Percentiles rank a stretch among this genome's conserved stretches.
Conservation (phyloP, 2,113 vertebrate species). For the Muscicapa adusta region DNA sequence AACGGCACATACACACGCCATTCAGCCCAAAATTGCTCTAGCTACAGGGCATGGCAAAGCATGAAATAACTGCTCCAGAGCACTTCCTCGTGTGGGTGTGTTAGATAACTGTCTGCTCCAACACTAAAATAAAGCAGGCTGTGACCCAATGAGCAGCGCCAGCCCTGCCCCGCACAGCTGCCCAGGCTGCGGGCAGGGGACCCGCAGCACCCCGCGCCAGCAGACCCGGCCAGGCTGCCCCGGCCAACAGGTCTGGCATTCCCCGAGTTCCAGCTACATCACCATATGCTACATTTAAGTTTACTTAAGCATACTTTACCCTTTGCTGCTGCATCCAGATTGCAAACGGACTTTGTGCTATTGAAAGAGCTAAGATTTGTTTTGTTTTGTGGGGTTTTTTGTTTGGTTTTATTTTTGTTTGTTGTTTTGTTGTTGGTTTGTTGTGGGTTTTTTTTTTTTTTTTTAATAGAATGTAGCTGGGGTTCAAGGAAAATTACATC, state of each 20-base stretch:
- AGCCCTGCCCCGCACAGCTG: constrained; percentile 39
- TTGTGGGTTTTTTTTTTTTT: too few species aligned
- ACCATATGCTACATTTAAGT: constrained; percentile 46
- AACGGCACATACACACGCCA: constrained; percentile 54
- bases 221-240: neutral
- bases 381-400: neutral
- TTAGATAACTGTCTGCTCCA: constrained; percentile 78
- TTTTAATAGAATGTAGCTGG: constrained; percentile 7
- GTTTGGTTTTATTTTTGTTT: too few species aligned
- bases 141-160: constrained; percentile 6
- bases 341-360: constrained; percentile 20
- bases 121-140: constrained; percentile 67
- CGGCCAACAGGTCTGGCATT: neutral
- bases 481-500: neutral
- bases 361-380: neutral
- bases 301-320: constrained; percentile 60
- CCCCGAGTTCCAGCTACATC: constrained; percentile 47
- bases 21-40: constrained; percentile 71
- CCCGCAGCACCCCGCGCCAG: neutral
- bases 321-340: constrained; percentile 29
- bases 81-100: constrained; percentile 77
- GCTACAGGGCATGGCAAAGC: constrained; percentile 77
- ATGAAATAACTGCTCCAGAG: constrained; percentile 77
- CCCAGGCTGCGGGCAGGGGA: neutral
- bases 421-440: neutral